Evolutionary conservation across 2,888 invertebrate species (phyloP).

Genomic region (Meteorus colon): DNA sequence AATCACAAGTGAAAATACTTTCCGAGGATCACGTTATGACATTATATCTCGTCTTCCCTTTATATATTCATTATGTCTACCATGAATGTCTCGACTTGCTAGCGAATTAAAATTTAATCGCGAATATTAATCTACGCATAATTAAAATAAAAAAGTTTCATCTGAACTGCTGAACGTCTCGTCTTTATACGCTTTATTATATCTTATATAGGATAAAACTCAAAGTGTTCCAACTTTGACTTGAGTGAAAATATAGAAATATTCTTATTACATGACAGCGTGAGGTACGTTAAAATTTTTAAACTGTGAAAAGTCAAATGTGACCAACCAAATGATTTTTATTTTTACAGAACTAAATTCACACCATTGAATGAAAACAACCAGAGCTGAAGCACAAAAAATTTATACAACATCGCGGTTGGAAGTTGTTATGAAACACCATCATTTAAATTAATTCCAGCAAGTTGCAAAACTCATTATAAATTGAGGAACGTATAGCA

Average conservation of each 20-base stretch:
- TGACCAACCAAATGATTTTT: background rate
- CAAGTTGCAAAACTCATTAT: conserved; percentile 32
- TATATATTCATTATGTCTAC: conserved; percentile 20
- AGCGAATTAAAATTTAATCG: conserved; percentile 42
- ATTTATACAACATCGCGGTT: too few relatives aligned
- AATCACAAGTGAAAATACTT: background rate
- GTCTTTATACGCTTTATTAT: background rate
- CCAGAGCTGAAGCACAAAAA: too few relatives aligned
- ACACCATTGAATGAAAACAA: background rate
- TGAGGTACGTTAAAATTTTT: background rate
- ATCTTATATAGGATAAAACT: background rate
- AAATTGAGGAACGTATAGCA: background rate
- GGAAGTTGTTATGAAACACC: background rate
- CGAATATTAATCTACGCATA: conserved; percentile 51
- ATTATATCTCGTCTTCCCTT: conserved; percentile 5
- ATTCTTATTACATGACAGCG: background rate
- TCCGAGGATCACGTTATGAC: background rate
- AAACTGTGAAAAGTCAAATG: background rate
- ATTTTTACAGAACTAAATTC: background rate
- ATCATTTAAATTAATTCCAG: conserved; percentile 27
- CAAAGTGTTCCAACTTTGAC: background rate
- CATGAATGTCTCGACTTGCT: conserved; percentile 1
- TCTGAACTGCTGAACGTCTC: background rate
- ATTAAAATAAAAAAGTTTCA: conserved; percentile 49
- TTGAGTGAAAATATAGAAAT: background rate